These are phyloP conservation scores for Tillus elongatus DNA, from an alignment of 2,888 invertebrate genomes.

Conservation along the genomic window DNA sequence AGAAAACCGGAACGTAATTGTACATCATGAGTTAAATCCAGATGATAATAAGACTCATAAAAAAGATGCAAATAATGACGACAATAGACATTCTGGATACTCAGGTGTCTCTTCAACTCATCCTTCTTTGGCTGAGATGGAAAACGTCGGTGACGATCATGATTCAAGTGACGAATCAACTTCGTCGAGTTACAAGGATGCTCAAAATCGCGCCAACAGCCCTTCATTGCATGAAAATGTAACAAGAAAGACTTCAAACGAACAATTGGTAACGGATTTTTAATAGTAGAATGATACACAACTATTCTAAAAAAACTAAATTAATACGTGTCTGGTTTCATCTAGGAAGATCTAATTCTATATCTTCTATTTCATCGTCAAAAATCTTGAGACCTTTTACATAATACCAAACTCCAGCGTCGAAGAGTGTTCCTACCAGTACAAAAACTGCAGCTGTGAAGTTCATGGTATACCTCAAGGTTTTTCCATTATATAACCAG, in stretches of 20 bases:
- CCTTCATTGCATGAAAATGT: not conserved
- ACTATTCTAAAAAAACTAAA: too few relatives aligned
- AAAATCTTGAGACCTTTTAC: conserved; percentile 61
- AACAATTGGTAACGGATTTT: too few relatives aligned
- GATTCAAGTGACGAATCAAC: conserved; percentile 23
- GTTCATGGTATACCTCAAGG: conserved; percentile 54
- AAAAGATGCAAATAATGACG: too few relatives aligned
- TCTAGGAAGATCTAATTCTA: conserved; percentile 25
- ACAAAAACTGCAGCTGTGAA: conserved; percentile 58
- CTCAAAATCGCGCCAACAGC: too few relatives aligned
- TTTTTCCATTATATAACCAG: conserved; percentile 62
- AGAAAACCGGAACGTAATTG: too few relatives aligned
- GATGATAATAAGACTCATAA: too few relatives aligned
- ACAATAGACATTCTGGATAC: too few relatives aligned
- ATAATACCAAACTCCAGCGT: conserved; percentile 58
- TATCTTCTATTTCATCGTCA: conserved; percentile 51
- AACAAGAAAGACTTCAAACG: too few relatives aligned
- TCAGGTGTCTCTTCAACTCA: conserved; percentile 19
- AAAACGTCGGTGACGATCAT: conserved; percentile 28
- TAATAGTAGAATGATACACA: too few relatives aligned
- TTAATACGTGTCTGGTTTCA: too few relatives aligned
- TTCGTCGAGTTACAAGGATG: too few relatives aligned
- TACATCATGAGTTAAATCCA: too few relatives aligned
- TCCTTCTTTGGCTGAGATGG: conserved; percentile 24
- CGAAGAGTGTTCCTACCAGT: conserved; percentile 54